A percentile compares a stretch with the other conserved stretches of the same genome.
These are phyloP conservation scores for Meloidogyne hapla DNA, from an alignment of 1,140 invertebrate genomes.

Conservation along the genomic window DNA sequence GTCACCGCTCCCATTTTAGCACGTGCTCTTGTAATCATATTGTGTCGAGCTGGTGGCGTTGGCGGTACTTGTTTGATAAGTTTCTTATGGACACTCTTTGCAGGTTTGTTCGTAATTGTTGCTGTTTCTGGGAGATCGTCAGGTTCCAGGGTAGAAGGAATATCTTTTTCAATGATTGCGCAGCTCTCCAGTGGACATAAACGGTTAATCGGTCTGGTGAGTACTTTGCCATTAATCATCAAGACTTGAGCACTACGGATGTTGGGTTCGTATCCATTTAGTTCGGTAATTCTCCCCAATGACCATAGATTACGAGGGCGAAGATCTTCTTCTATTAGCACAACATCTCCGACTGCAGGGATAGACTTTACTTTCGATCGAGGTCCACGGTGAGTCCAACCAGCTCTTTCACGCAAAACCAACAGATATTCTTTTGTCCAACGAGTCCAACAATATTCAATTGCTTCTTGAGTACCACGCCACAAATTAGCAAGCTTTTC, in stretches of 20 bases:
- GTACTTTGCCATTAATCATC: not conserved
- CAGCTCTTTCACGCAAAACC: not conserved
- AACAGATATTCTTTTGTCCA: conserved; percentile 20
- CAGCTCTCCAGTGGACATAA: not conserved
- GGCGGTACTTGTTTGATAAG: too few species aligned
- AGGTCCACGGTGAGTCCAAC: not conserved
- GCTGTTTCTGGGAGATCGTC: too few species aligned
- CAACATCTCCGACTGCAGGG: conserved; percentile 17
- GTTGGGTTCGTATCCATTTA: not conserved
- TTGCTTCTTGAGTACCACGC: not conserved
- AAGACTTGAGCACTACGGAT: not conserved
- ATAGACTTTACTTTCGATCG: not conserved
- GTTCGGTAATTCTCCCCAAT: not conserved
- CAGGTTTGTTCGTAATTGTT: too few species aligned
- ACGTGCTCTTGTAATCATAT: too few species aligned
- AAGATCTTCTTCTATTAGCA: conserved; percentile 15
- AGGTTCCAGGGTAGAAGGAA: too few species aligned
- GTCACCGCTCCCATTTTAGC: too few species aligned
- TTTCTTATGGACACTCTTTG: too few species aligned
- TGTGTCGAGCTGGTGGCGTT: too few species aligned
- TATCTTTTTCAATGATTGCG: too few species aligned
- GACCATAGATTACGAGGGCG: conserved; percentile 18
- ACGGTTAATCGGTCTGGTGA: not conserved
- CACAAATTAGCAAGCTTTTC: not conserved
- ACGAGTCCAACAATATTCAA: not conserved